Percentiles rank a stretch among this genome's conserved stretches.
Evolutionary conservation across 2,888 invertebrate species (phyloP).

Genomic region (Aplocera efformata): DNA sequence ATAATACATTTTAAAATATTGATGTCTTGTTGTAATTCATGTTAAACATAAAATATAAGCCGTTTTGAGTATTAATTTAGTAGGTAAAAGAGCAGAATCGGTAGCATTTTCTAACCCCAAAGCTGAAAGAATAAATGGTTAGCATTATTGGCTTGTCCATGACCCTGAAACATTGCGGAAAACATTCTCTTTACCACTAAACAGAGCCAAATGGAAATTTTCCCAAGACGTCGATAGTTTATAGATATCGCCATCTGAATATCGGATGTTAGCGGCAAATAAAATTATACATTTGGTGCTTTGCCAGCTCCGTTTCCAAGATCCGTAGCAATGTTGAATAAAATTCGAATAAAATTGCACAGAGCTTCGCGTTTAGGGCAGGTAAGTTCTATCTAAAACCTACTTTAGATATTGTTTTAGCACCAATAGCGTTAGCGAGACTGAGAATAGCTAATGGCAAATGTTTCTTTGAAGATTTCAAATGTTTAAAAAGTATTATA

Average conservation of each 20-base stretch:
- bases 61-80: too few relatives aligned
- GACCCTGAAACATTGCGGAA: not conserved
- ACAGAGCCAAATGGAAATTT: conserved; percentile 22
- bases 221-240: conserved; percentile 17
- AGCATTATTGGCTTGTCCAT: not conserved
- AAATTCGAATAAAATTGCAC: not conserved
- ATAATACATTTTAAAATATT: too few relatives aligned
- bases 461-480: too few relatives aligned
- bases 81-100: too few relatives aligned
- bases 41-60: too few relatives aligned
- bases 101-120: too few relatives aligned
- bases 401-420: not conserved
- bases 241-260: conserved; percentile 21
- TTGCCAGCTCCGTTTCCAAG: conserved; percentile 19
- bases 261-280: conserved; percentile 19
- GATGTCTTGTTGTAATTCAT: too few relatives aligned
- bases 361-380: not conserved
- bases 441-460: too few relatives aligned
- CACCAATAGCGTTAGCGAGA: too few relatives aligned
- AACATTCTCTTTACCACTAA: not conserved
- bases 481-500: too few relatives aligned
- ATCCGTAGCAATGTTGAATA: not conserved
- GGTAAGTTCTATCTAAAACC: not conserved
- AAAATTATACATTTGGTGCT: conserved; percentile 23
- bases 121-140: not conserved